These are phyloP conservation scores for Caenorhabditis panamensis DNA, from an alignment of 2,888 invertebrate genomes.

Conservation along the genomic window DNA sequence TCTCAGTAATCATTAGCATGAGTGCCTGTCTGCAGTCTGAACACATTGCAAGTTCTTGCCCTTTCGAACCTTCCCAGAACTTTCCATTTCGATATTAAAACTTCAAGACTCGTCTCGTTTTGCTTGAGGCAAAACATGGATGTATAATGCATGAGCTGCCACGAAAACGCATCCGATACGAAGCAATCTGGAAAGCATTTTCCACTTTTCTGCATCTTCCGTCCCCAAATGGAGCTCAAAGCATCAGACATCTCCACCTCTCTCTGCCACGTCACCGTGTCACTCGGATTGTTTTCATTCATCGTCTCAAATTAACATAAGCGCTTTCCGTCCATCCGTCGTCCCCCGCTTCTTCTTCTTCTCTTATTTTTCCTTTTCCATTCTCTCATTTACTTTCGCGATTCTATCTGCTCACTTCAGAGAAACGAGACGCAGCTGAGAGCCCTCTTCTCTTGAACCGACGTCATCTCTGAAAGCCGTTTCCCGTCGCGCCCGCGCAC, in stretches of 20 bases:
- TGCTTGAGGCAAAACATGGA: conserved; percentile 12
- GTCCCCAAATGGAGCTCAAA: background rate
- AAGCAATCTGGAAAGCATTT: conserved; percentile 5
- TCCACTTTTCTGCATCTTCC: background rate
- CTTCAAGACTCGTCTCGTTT: conserved; percentile 1
- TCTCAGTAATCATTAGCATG: too few relatives aligned
- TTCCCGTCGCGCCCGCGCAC: conserved; percentile 7
- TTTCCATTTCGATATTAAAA: conserved; percentile 5
- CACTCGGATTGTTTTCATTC: conserved; percentile 21
- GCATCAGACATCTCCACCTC: conserved; percentile 6
- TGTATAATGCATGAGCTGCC: background rate
- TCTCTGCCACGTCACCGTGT: conserved; percentile 32
- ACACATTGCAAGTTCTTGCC: background rate
- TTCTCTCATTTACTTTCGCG: conserved; percentile 21
- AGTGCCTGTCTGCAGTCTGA: too few relatives aligned
- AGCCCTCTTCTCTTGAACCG: conserved; percentile 26
- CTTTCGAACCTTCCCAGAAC: background rate
- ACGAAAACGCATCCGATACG: conserved; percentile 2
- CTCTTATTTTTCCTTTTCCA: background rate
- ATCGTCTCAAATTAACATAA: conserved; percentile 30
- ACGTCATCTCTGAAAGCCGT: conserved; percentile 55
- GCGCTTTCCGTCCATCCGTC: conserved; percentile 13
- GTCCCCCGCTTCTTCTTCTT: conserved; percentile 6
- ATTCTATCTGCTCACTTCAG: conserved; percentile 12
- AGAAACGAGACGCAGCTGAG: conserved; percentile 40